Conservation (phyloP, 1,140 invertebrate species). For the Drosophila nebulosa region DNA sequence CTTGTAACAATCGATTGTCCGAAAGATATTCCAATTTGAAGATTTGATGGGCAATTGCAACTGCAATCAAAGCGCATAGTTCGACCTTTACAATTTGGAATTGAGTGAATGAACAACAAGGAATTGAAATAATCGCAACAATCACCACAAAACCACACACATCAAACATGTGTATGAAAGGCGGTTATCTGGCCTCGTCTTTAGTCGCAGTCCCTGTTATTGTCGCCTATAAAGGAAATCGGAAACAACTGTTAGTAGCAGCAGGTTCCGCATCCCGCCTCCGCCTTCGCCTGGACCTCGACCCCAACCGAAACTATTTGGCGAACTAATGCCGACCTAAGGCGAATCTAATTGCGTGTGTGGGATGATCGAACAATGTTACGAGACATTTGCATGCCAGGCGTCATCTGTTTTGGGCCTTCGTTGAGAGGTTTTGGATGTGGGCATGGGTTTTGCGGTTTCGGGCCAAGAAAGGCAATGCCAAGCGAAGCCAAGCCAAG, state of each 20-base stretch:
- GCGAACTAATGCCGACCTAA: slow-evolving; percentile 75
- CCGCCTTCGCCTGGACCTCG: slow-evolving; percentile 10
- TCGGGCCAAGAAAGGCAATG: slow-evolving; percentile 44
- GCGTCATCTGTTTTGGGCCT: slow-evolving; percentile 59
- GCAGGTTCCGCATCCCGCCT: slow-evolving; percentile 24
- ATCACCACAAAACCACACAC: slow-evolving; percentile 63
- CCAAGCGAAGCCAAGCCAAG: slow-evolving; percentile 25
- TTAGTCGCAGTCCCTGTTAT: slow-evolving; percentile 7
- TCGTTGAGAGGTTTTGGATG: not conserved
- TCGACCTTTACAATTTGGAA: slow-evolving; percentile 47
- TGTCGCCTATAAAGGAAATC: slow-evolving; percentile 58
- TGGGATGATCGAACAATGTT: slow-evolving; percentile 36
- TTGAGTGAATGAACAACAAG: slow-evolving; percentile 24
- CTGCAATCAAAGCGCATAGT: slow-evolving; percentile 22
- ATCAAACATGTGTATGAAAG: slow-evolving; percentile 57
- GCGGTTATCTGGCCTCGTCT: not conserved
- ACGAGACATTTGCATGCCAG: slow-evolving; percentile 73
- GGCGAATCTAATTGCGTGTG: slow-evolving; percentile 74
- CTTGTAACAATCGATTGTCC: not conserved
- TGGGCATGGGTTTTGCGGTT: slow-evolving; percentile 46
- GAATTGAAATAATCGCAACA: slow-evolving; percentile 51
- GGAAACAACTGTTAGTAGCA: slow-evolving; percentile 74
- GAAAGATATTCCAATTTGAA: not conserved
- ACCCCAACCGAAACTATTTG: slow-evolving; percentile 23
- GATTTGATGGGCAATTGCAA: slow-evolving; percentile 8